Evolutionary conservation across 2,888 invertebrate genomes (phyloP), one percentile per base, ranked within the genome.

Genomic region (Plebejus argus): DNA sequence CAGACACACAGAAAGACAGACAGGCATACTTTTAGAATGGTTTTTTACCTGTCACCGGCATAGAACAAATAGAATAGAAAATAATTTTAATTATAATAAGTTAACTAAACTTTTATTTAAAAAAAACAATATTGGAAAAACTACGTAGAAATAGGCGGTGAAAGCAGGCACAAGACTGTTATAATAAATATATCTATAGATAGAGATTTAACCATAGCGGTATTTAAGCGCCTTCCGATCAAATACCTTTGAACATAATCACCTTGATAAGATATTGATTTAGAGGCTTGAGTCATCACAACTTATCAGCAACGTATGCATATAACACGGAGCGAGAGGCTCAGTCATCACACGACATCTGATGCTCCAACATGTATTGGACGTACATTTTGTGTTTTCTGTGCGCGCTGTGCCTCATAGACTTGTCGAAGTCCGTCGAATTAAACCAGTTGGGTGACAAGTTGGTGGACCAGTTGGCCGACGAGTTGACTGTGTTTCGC

Each of bases 181-280:
- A 39, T 39, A 7, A 7, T 39, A 8, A 7, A 39, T 39, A 28
- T 35, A 35, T 35, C 6, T 35, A 35, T 35, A 35, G 35, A 7
- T 35, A 35, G 35, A 35, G 7, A 35, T 35, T 35, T 35, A 6
- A 35, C 6, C 35, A 56, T 56, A n/a, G 58, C 58, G 58, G 20
- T 58, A 61, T 23, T 23, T 23, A 10, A 10, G 20, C 23, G 61
- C 10, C 61, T 61, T 58, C 10, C 61, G 61, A 23, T 61, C 61
- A 23, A 61, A 61, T 61, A 61, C 61, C 23, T 61, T 3, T 23
- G 3, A 20, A 61, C 61, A 61, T 61, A 61, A 23, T 61, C 61
- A 23, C 61, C 61, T 61, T 61, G 61, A 61, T 61, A 23, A 23
- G 23, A 61, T 61, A 61, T 61, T 61, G 66, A 28, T 33, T 66